Conservation (phyloP, 2,797 vertebrate genomes). For the Myotis vivesi region DNA sequence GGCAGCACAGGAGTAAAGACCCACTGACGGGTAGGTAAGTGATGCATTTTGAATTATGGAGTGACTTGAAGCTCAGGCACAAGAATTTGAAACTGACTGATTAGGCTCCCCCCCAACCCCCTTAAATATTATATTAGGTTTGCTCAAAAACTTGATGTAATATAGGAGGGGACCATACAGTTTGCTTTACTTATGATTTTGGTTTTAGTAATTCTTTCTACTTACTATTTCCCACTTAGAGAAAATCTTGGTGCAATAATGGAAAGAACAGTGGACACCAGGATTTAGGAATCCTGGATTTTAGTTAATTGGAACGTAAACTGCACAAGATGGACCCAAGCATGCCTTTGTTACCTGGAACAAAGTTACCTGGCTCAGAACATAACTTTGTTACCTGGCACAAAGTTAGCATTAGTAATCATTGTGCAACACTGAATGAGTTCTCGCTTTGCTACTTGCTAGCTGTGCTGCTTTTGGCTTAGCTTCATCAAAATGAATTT, state of each 20-base stretch:
- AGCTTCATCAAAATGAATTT: not conserved
- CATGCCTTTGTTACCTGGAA: too few species aligned
- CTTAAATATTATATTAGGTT: not conserved
- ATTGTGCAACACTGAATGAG: not conserved
- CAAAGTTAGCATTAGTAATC: not conserved
- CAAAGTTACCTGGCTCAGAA: not conserved
- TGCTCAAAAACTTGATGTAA: not conserved
- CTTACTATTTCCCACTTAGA: not conserved
- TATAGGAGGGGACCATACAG: not conserved
- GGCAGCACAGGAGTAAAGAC: not conserved
- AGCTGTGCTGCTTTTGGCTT: not conserved
- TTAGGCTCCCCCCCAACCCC: not conserved
- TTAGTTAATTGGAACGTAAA: not conserved
- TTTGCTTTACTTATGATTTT: constrained; percentile 34
- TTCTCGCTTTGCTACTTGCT: not conserved
- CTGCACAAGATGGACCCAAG: not conserved
- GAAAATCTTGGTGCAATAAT: not conserved
- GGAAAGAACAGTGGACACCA: not conserved
- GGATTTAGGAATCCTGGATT: not conserved
- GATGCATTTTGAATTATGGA: not conserved
- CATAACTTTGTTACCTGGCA: too few species aligned
- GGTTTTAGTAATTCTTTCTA: not conserved
- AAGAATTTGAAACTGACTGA: not conserved
- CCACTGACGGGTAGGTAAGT: not conserved
- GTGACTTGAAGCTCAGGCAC: not conserved